Evolutionary conservation across 2,797 vertebrate species (phyloP).

Genomic region (Triplophysa yarkandensis): DNA sequence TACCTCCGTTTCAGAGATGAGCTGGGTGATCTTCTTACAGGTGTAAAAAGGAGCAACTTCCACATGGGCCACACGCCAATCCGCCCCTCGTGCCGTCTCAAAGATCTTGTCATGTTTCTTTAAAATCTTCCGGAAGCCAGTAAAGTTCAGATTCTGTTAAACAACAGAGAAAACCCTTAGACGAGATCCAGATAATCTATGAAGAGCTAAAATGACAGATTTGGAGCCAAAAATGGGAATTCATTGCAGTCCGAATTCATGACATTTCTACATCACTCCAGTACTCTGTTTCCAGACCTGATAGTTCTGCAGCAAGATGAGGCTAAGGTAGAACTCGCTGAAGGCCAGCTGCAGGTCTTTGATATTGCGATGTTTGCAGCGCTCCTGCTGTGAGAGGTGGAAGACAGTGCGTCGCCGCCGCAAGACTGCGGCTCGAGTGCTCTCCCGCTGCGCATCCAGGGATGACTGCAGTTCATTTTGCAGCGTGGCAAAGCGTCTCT

Average conservation of each 20-base stretch:
- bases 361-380: conserved; percentile 95
- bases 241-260: no score
- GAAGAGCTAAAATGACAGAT: no score
- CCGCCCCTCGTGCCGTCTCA: conserved; percentile 90
- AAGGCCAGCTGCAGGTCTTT: conserved; percentile 98
- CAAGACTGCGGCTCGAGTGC: conserved; percentile 77
- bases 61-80: conserved; percentile 95
- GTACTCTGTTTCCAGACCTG: conserved; percentile 71
- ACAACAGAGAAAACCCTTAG: neutral
- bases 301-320: conserved; percentile 96
- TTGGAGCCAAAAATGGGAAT: no score
- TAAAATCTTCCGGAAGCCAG: conserved; percentile 97
- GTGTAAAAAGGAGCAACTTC: conserved; percentile 98
- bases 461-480: conserved; percentile 97
- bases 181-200: no score
- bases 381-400: conserved; percentile 92
- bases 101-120: conserved; percentile 99
- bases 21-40: conserved; percentile 98
- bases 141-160: conserved; percentile 95
- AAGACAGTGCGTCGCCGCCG: conserved; percentile 90
- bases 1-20: conserved; percentile 98
- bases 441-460: conserved; percentile 93
- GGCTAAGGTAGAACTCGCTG: conserved; percentile 99
- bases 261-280: no score
- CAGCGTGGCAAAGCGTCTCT: conserved; percentile 92